phyloP scores from a whole-genome alignment of 2,797 vertebrate genomes.

The Malacoraja senta region DNA sequence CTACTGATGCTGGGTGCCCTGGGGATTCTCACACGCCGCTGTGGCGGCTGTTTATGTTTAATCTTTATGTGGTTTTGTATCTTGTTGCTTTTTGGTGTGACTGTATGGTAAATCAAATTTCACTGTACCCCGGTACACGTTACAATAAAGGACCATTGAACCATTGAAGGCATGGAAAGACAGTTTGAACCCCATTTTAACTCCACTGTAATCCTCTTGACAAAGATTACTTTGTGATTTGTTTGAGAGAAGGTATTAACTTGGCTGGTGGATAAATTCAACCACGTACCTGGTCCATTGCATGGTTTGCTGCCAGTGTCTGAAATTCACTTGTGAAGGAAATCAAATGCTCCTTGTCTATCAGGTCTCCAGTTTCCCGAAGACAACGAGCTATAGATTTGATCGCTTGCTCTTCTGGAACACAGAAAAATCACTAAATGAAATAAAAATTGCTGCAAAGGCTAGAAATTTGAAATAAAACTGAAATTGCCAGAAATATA shows the following conservation, averaged over 20 bases:
- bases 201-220: not conserved
- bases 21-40: too few species aligned
- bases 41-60: too few species aligned
- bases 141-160: too few species aligned
- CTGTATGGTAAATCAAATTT: too few species aligned
- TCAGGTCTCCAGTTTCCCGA: not conserved
- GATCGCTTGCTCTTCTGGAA: not conserved
- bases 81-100: too few species aligned
- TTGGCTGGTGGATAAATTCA: not conserved
- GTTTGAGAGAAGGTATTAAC: not conserved
- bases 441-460: not conserved
- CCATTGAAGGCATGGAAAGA: too few species aligned
- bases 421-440: not conserved
- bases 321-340: conserved; percentile 5
- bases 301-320: not conserved
- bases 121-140: too few species aligned
- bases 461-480: not conserved
- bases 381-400: not conserved
- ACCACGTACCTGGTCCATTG: not conserved
- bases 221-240: not conserved
- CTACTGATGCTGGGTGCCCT: too few species aligned
- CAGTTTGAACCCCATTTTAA: not conserved
- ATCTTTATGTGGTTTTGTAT: too few species aligned
- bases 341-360: not conserved
- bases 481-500: too few species aligned